Evolutionary conservation across 2,113 vertebrate species (phyloP), one percentile per base, ranked within the genome.

Genomic region (Connochaetes taurinus): DNA sequence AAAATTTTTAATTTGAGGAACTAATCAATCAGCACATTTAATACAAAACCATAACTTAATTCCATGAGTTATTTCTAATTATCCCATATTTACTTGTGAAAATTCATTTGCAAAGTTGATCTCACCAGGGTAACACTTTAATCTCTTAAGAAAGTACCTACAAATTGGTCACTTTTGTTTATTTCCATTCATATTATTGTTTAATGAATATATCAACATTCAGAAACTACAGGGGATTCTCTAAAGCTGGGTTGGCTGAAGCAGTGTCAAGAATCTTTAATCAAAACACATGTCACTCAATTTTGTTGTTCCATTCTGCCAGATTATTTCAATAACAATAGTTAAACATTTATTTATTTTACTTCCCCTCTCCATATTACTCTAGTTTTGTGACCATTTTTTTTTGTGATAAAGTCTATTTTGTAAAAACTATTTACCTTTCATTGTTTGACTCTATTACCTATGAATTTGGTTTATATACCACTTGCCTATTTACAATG

Each of bases 401-500:
- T 94, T 96, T 95, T 95, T 80, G 92, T 95, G 93, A 87, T 95
- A 91, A 97, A 97, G 87, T 91, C 96, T 97, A 97, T 95, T 98
- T 98, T 98, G 96, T 97, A 85, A 96, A 96, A 98, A 91, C 94
- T 86, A 40, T 90, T 98, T 98, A 97, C 90, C 97, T 98, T 95
- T 98, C 96, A 97, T 98, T 98, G 98, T 97, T 98, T 98, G 89
- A 98, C 92, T 98, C 91, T 98, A 96, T 98, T 98, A 98, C 98
- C 98, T 98, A 91, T 98, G 95, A 98, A 93, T 98, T 97, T 98
- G 98, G 98, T 98, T 98, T 98, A 98, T 98, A 96, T 98, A 98
- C 98, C 95, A 98, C 98, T 94, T 99, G 98, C 98, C 96, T 98
- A 98, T 99, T 98, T 99, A 96, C 94, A 76, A 98, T 98, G 98